These are phyloP conservation scores for Strigamia crassipes DNA, from an alignment of 2,888 invertebrate genomes.

Conservation along the genomic window DNA sequence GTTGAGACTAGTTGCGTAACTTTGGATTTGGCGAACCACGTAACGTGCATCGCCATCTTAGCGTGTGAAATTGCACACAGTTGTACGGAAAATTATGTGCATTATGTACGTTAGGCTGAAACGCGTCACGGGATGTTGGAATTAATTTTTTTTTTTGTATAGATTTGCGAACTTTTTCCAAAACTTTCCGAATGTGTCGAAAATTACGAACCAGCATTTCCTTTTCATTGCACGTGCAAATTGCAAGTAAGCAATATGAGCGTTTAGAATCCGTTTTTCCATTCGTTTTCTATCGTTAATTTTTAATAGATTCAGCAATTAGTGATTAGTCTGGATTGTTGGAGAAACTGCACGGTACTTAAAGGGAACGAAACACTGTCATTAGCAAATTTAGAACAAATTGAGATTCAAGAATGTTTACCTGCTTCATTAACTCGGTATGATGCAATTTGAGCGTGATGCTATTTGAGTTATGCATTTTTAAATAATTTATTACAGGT, in stretches of 20 bases:
- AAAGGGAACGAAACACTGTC: neutral
- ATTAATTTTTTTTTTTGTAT: neutral
- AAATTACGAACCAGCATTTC: neutral
- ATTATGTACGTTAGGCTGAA: neutral
- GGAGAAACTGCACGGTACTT: neutral
- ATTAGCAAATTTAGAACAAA: neutral
- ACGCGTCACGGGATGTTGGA: neutral
- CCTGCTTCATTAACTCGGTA: neutral
- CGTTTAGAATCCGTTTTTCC: no score
- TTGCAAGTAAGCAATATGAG: neutral
- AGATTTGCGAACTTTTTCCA: neutral
- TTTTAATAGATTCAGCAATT: neutral
- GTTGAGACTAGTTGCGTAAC: slow-evolving; percentile 54
- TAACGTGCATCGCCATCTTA: slow-evolving; percentile 44
- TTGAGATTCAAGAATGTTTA: neutral
- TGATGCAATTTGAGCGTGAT: neutral
- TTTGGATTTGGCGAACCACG: slow-evolving; percentile 51
- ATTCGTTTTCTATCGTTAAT: no score
- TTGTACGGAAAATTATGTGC: neutral
- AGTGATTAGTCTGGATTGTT: neutral
- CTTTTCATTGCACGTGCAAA: neutral
- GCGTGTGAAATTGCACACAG: neutral
- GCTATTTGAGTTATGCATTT: neutral
- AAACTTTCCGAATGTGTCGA: neutral
- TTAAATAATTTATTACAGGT: neutral